Base-by-base conservation (phyloP, 2,888 invertebrate species). In the Agonum fuliginosum region DNA sequence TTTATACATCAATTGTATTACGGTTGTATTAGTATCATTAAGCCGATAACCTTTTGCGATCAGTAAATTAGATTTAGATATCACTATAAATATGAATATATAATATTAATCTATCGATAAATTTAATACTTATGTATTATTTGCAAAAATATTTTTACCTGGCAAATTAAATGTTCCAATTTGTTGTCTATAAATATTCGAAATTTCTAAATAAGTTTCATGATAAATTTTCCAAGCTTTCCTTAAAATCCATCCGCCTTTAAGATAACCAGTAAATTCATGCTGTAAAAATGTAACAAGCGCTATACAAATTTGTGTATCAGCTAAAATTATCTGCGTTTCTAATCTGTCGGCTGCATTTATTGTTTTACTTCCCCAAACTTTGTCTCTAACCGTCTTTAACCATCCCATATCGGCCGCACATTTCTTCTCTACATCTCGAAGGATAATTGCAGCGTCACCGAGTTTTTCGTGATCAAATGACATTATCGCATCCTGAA, bases 211-310 rank as follows among this genome's bases (percentile, higher is more conserved):
- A 83, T 92, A 91, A 0, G 91, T 88, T 81, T 89, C 89, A 80
- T 92, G 91, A 83, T 93, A 93, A 74, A 91, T 88, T 83, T 91
- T 91, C 92, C 92, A 93, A 0, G 93, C 91, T 84, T 91, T 91
- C 24, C 93, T 86, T 79, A 93, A 85, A 78, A 91, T 88, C 92
- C 93, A 93, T 6, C 92, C 91, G 0, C 91, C 92, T 80, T 89
- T 91, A 69, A 93, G 89, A 79, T 88, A 89, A 65, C 91, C 90
- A 1, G 90, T 87, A 54, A 92, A 86, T 83, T 93, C 92, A 83
- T 92, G 91, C 80, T 91, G 91, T 2, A 92, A 86, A 81, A 93
- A 90, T 14, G 90, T 91, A 41, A 93, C 85, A 67, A 92, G 89
- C 0, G 93, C 91, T 62, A 91, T 87, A 82, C 91, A 92, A 6